phyloP scores from a whole-genome alignment of 30 jellyfish, hydroid and myxozoan genomes.

The Pelagia noctiluca region DNA sequence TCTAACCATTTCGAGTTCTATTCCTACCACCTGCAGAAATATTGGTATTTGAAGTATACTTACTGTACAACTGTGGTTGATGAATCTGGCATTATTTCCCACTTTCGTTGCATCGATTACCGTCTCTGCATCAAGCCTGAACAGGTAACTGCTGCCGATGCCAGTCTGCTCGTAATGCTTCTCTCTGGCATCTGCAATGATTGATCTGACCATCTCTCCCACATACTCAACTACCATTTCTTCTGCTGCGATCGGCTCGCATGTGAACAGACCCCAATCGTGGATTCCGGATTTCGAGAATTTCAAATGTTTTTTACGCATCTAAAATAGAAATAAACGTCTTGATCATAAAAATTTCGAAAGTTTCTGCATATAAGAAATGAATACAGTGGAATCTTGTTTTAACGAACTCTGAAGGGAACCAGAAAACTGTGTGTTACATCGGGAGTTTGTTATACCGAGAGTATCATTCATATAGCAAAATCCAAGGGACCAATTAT shows the following conservation, averaged over 20 bases:
- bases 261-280: conserved; percentile 99
- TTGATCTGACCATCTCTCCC: conserved; percentile 93
- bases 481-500: too few relatives aligned
- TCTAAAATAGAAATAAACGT: conserved; percentile 41
- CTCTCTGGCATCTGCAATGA: conserved; percentile 98
- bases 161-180: conserved; percentile 96
- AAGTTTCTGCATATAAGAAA: too few relatives aligned
- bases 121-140: conserved; percentile 96
- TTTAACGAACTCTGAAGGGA: too few relatives aligned
- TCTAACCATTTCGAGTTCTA: too few relatives aligned
- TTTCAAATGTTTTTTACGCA: conserved; percentile 93
- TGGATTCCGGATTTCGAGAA: conserved; percentile 97
- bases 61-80: conserved; percentile 98
- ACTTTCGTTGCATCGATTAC: conserved; percentile 98
- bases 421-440: too few relatives aligned
- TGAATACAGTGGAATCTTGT: too few relatives aligned
- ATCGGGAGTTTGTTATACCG: too few relatives aligned
- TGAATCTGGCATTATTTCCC: conserved; percentile 99
- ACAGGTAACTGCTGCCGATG: conserved; percentile 97
- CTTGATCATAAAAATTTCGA: too few relatives aligned
- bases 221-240: conserved; percentile 98
- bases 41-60: conserved; percentile 13
- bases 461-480: too few relatives aligned
- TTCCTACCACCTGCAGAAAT: not conserved
- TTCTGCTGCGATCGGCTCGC: conserved; percentile 99